Evolutionary conservation across 2,797 vertebrate species (phyloP).

Genomic region (Sylvia borin): DNA sequence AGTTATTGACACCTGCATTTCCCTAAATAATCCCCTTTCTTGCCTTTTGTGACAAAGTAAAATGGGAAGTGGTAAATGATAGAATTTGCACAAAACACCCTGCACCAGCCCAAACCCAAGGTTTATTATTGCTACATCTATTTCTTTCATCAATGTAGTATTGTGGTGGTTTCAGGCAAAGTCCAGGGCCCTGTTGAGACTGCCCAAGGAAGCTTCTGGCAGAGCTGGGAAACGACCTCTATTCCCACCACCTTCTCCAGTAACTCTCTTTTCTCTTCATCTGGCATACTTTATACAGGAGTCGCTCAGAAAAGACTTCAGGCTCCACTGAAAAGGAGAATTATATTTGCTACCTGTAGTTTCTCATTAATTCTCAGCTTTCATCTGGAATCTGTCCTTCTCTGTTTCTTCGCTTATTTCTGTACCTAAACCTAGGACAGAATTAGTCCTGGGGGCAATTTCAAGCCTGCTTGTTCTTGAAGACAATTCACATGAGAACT

Average conservation of each 20-base stretch:
- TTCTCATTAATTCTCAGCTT: not conserved
- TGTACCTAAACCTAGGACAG: not conserved
- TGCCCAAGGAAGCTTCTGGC: not conserved
- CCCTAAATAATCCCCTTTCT: not conserved
- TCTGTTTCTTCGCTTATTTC: not conserved
- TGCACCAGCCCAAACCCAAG: not conserved
- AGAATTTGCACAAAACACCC: not conserved
- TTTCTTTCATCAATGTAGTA: not conserved
- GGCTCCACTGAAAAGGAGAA: not conserved
- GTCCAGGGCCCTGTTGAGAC: not conserved
- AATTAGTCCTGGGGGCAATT: not conserved
- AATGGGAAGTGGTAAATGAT: not conserved
- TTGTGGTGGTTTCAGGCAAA: not conserved
- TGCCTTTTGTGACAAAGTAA: not conserved
- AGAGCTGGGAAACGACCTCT: not conserved
- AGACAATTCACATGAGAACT: not conserved
- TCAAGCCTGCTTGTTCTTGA: not conserved
- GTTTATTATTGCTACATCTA: not conserved
- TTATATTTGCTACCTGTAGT: not conserved
- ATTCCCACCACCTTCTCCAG: not conserved
- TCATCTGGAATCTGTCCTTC: not conserved
- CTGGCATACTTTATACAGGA: fast-evolving
- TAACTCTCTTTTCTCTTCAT: not conserved
- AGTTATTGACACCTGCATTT: not conserved
- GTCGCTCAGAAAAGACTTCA: not conserved